Conservation (phyloP, 2,888 invertebrate genomes). For the Apamea monoglypha region DNA sequence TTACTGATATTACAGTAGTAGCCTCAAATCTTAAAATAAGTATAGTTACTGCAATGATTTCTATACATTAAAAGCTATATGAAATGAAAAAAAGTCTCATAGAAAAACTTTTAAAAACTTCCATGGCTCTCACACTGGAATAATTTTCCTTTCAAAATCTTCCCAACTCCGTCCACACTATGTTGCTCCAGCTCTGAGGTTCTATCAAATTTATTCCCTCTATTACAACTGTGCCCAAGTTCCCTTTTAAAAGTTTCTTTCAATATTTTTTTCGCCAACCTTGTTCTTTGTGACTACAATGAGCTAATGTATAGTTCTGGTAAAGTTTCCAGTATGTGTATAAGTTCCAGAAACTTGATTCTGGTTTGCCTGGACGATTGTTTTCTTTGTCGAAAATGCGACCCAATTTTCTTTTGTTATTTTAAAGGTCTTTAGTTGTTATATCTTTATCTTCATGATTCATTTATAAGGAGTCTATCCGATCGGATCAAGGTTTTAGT, state of each 20-base stretch:
- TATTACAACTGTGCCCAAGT: slow-evolving; percentile 69
- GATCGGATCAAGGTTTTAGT: slow-evolving; percentile 29
- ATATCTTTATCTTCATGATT: slow-evolving; percentile 46
- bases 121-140: slow-evolving; percentile 24
- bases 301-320: slow-evolving; percentile 70
- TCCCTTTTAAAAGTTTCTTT: slow-evolving; percentile 66
- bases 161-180: slow-evolving; percentile 29
- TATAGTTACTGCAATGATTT: not conserved
- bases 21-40: not conserved
- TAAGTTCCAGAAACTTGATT: slow-evolving; percentile 48
- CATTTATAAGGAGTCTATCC: slow-evolving; percentile 45
- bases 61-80: not conserved
- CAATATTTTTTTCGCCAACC: slow-evolving; percentile 56
- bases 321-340: slow-evolving; percentile 64
- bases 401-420: slow-evolving; percentile 43
- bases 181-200: slow-evolving; percentile 57
- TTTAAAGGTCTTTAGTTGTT: slow-evolving; percentile 30
- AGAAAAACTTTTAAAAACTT: slow-evolving; percentile 30
- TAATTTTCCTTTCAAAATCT: slow-evolving; percentile 54
- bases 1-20: not conserved
- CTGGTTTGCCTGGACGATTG: slow-evolving; percentile 13
- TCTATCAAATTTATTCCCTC: slow-evolving; percentile 79
- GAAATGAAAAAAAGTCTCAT: not conserved
- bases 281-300: slow-evolving; percentile 70
- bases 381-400: slow-evolving; percentile 36